phyloP scores from a whole-genome alignment of 2,888 invertebrate species.

The Phorcus lineatus region DNA sequence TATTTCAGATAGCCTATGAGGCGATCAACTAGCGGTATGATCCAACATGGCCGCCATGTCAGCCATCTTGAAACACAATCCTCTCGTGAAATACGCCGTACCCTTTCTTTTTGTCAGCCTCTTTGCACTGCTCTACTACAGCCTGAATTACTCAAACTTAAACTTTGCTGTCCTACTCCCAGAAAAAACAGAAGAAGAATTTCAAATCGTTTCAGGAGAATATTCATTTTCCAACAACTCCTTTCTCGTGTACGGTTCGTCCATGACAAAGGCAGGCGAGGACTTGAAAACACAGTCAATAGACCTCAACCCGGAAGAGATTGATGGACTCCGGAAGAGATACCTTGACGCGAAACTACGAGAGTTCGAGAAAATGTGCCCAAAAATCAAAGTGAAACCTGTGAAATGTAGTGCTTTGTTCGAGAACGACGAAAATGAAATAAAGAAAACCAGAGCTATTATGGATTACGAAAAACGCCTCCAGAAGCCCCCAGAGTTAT shows the following conservation, averaged over 20 bases:
- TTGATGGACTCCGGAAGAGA: not conserved
- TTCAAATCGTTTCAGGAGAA: not conserved
- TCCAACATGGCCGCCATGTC: not conserved
- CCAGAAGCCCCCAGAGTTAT: constrained; percentile 10
- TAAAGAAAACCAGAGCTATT: not conserved
- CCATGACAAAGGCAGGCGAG: not conserved
- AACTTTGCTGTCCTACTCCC: not conserved
- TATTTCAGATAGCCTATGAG: too few relatives aligned
- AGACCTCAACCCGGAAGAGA: not conserved
- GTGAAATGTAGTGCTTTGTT: constrained; percentile 1
- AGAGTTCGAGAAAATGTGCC: not conserved
- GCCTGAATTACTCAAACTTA: not conserved
- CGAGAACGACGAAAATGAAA: not conserved
- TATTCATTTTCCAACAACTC: not conserved
- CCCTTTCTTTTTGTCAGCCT: not conserved
- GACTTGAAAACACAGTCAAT: not conserved
- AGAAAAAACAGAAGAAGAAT: not conserved
- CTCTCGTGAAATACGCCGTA: not conserved
- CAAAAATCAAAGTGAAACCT: not conserved
- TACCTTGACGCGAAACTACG: not conserved
- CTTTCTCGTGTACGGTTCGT: not conserved
- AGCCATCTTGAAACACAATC: not conserved
- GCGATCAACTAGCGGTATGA: not conserved
- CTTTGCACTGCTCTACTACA: not conserved
- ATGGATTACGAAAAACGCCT: not conserved